phyloP scores from a whole-genome alignment of 2,888 invertebrate genomes.

The Eupithecia pulchellata region DNA sequence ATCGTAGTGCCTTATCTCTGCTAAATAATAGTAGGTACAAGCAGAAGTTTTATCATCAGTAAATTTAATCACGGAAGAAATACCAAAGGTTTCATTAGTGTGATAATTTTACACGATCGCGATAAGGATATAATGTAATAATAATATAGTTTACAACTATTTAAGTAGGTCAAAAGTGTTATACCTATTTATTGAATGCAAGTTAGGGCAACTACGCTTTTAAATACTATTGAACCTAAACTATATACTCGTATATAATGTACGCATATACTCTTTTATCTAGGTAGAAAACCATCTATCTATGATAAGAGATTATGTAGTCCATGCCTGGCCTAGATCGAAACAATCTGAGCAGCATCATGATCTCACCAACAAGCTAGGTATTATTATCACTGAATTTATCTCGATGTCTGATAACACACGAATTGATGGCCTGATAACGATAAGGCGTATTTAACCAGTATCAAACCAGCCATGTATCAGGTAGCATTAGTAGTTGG shows the following conservation, averaged over 20 bases:
- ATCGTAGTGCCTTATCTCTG: conserved; percentile 6
- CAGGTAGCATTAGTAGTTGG: conserved; percentile 77
- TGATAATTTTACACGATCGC: not conserved
- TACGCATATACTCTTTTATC: not conserved
- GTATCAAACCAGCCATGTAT: conserved; percentile 69
- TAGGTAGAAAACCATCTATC: not conserved
- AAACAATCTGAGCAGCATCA: conserved; percentile 56
- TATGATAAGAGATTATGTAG: not conserved
- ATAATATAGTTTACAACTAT: too few species aligned
- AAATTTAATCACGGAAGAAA: not conserved
- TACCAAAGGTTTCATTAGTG: not conserved
- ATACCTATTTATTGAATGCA: not conserved
- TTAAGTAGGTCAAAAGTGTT: not conserved
- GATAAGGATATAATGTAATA: not conserved
- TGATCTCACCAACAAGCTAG: conserved; percentile 52
- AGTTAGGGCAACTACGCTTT: not conserved
- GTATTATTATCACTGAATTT: conserved; percentile 60
- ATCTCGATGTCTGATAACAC: conserved; percentile 69
- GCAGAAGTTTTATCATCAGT: not conserved
- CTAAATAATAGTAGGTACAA: not conserved
- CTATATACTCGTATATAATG: not conserved
- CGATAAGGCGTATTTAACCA: conserved; percentile 64
- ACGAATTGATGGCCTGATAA: conserved; percentile 74
- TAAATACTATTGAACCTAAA: not conserved
- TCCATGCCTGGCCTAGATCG: conserved; percentile 14